Base-by-base conservation (phyloP, 2,113 vertebrate genomes). In the Paracyprichromis sp. region DNA sequence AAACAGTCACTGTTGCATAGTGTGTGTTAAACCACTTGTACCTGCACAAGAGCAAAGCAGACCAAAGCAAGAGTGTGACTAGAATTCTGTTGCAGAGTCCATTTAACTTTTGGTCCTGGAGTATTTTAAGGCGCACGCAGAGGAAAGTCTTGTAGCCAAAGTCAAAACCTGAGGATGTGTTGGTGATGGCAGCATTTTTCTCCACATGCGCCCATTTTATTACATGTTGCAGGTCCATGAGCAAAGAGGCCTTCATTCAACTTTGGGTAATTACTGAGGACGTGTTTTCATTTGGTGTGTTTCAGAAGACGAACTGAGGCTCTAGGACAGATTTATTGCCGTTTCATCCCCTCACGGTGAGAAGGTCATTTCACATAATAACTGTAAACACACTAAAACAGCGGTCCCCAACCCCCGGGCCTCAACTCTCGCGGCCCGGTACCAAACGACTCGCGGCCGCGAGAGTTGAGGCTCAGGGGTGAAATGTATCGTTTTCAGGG, bases 71-170 rank as follows among this genome's bases (percentile, higher is more conserved):
- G 36, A 81, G 12, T n/a, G 43, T 34, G 6, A 26, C 29, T 71
- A 50, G 86, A 61, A n/a, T 7, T 38, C 17, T 16, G 26, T 36
- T 83, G 81, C 81, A 5, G 66, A 61, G 69, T 71, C 7, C 1
- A 26, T 63, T 38, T 29, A 47, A 63, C 89, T 86, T 94, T 93
- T 94, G 93, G 94, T 95, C 87, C 91, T 6, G 17, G 40, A 86
- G 14, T 50, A n/a, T 85, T 66, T 29, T 80, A 79, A 88, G 53
- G 36, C 26, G n/a, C 31, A 59, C 5, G 4, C 57, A 11, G 31
- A 87, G 79, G 45, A 88, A 36, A 66, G 36, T 79, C 57, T 86
- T 89, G 31, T 76, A 86, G 50, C 36, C 43, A 31, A 59, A 79
- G 61, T 84, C 82, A 34, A 88, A 76, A 84, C 91, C 93, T 91